Percentiles rank a stretch among this genome's conserved stretches.
These are phyloP conservation scores for Ptilonorhynchus violaceus DNA, from an alignment of 2,113 vertebrate genomes.

Conservation along the genomic window DNA sequence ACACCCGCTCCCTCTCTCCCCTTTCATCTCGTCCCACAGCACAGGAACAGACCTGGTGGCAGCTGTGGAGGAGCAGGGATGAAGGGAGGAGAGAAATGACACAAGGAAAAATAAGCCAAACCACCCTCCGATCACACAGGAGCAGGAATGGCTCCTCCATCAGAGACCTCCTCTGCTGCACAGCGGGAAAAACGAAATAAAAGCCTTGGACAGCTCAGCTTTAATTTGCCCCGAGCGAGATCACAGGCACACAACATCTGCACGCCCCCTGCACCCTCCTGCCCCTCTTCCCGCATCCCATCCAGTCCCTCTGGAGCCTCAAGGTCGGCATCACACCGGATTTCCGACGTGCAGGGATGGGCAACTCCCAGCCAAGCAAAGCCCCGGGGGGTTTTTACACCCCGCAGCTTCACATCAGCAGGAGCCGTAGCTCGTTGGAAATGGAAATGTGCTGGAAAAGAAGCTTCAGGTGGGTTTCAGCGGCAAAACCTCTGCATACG, in stretches of 20 bases:
- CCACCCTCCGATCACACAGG: fast-evolving
- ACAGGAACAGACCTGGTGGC: background rate
- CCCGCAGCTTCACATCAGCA: background rate
- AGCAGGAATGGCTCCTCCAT: background rate
- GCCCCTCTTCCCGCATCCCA: background rate
- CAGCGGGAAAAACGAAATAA: background rate
- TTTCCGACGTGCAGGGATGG: fast-evolving
- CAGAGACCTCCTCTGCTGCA: background rate
- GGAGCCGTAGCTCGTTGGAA: background rate
- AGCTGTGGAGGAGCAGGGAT: background rate
- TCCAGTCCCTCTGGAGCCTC: background rate
- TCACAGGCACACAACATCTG: background rate
- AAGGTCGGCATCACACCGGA: background rate
- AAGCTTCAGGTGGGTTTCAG: background rate
- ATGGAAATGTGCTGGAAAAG: background rate
- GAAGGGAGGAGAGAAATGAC: background rate
- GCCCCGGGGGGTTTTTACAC: background rate
- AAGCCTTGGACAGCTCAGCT: background rate
- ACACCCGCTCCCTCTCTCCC: fast-evolving
- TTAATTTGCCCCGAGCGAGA: background rate
- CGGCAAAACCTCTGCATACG: background rate
- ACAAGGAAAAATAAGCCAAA: background rate
- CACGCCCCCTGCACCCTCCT: fast-evolving
- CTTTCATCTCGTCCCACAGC: background rate
- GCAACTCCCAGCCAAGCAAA: background rate